These are phyloP conservation scores for Dufourea novaeangliae DNA, from an alignment of 1,140 invertebrate species.

Conservation along the genomic window DNA sequence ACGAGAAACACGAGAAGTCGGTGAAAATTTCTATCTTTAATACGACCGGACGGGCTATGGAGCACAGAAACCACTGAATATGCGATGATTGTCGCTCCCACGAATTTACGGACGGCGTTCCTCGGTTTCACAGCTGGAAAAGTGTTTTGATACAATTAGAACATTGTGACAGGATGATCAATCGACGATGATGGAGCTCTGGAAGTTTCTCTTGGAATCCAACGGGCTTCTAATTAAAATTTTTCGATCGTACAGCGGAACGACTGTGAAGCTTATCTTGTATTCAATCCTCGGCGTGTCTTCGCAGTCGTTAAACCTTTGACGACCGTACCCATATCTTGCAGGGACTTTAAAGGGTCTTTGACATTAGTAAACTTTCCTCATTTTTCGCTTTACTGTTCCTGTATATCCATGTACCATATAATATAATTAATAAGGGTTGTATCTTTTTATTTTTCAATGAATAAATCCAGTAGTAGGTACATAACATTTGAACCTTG, in stretches of 20 bases:
- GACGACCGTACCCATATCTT: not conserved
- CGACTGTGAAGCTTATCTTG: not conserved
- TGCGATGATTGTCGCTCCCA: no score
- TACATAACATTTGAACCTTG: no score
- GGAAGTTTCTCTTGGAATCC: not conserved
- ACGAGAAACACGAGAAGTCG: not conserved
- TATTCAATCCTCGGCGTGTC: no score
- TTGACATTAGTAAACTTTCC: no score
- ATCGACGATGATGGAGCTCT: not conserved
- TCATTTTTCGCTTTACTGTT: no score
- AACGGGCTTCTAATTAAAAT: not conserved
- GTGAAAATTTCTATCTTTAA: not conserved
- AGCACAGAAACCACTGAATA: not conserved
- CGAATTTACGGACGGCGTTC: not conserved
- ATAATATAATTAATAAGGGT: no score
- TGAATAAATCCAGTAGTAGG: no score
- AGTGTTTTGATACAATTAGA: slow-evolving; percentile 20
- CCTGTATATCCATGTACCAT: no score
- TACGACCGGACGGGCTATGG: not conserved
- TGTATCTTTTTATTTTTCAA: no score
- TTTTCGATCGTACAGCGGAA: no score
- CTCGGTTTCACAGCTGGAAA: not conserved
- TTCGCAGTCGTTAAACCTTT: not conserved
- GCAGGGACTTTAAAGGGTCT: no score
- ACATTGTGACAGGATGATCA: not conserved